phyloP scores from a whole-genome alignment of 2,113 vertebrate species.

The Ascaphus truei region DNA sequence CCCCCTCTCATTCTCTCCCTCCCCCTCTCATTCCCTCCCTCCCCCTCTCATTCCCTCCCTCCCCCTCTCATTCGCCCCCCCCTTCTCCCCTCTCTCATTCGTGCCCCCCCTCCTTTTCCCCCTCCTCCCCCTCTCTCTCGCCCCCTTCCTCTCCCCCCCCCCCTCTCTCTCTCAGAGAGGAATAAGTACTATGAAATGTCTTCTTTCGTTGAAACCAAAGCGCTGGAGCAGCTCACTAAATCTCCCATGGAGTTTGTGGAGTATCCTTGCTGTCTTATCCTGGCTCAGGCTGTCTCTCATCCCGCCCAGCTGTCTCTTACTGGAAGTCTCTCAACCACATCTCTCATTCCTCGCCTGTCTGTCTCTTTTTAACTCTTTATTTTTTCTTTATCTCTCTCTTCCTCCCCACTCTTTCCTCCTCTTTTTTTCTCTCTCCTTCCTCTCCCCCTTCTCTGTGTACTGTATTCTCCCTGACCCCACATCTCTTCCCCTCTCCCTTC shows the following conservation, averaged over 20 bases:
- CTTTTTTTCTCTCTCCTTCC: background rate
- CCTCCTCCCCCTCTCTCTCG: background rate
- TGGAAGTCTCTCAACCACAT: background rate
- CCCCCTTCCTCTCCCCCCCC: background rate
- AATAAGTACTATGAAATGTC: constrained; percentile 87
- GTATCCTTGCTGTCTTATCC: constrained; percentile 65
- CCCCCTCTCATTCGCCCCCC: background rate
- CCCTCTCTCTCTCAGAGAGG: constrained; percentile 58
- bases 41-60: background rate
- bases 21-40: background rate
- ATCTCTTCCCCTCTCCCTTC: background rate
- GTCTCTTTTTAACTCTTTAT: background rate
- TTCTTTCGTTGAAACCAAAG: constrained; percentile 88
- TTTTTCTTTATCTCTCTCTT: background rate
- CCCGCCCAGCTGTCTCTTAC: background rate
- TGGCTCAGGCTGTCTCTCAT: background rate
- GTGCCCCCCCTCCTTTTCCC: background rate
- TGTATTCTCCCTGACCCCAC: background rate
- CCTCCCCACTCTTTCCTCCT: background rate
- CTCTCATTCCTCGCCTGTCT: background rate
- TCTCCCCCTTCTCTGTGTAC: background rate
- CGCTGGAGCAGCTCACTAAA: constrained; percentile 79
- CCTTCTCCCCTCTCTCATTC: background rate
- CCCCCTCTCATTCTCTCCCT: too few species aligned
- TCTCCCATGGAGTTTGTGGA: constrained; percentile 82